Conservation (phyloP, 2,888 invertebrate species). For the Sminthurinus aureus region DNA sequence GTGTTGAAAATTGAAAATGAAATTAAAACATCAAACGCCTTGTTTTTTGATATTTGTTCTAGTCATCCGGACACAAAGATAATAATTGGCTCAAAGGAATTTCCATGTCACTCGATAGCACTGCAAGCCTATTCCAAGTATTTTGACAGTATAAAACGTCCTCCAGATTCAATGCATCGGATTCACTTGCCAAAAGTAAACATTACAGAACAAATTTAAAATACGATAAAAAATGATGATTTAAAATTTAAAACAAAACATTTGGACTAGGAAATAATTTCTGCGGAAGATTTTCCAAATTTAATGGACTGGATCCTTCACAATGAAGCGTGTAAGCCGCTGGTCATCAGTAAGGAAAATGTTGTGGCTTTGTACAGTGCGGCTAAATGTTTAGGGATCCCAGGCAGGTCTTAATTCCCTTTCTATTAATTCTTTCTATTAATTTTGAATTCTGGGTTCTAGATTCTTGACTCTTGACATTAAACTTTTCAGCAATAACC, state of each 20-base stretch:
- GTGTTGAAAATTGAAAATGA: background rate
- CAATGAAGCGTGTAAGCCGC: slow-evolving; percentile 37
- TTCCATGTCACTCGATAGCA: slow-evolving; percentile 54
- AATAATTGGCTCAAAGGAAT: slow-evolving; percentile 49
- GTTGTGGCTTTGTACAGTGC: slow-evolving; percentile 49
- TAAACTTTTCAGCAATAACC: background rate
- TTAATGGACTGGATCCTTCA: slow-evolving; percentile 58
- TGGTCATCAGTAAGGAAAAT: slow-evolving; percentile 48
- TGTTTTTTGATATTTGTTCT: background rate
- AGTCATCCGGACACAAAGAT: slow-evolving; percentile 55
- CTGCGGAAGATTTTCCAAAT: slow-evolving; percentile 47
- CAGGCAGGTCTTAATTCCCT: slow-evolving; percentile 30
- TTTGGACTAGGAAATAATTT: slow-evolving; percentile 36
- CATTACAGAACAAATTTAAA: background rate
- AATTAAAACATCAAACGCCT: background rate
- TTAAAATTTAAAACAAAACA: too few relatives aligned
- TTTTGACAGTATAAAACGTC: slow-evolving; percentile 52
- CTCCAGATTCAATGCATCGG: slow-evolving; percentile 44
- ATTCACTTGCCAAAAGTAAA: slow-evolving; percentile 53
- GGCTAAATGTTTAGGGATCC: slow-evolving; percentile 47
- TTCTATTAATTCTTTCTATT: background rate
- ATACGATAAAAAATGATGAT: background rate
- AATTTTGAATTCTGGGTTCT: too few relatives aligned
- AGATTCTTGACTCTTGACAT: too few relatives aligned
- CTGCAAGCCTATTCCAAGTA: slow-evolving; percentile 53